Base-by-base conservation (phyloP, 1,140 invertebrate genomes). In the Micrasema minimum region DNA sequence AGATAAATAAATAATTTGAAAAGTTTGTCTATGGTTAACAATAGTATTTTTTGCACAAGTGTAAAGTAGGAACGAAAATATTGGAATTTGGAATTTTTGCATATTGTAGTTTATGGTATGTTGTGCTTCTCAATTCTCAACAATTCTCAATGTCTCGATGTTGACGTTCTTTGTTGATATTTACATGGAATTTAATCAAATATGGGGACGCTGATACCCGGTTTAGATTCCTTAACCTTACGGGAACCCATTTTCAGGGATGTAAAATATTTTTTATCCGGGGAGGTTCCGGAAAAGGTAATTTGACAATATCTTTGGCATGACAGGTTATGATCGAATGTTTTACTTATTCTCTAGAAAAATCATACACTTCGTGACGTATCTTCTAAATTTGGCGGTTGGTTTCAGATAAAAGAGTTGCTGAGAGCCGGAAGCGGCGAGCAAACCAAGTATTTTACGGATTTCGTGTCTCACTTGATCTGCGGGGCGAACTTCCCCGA, bases 391-490 rank as follows among this genome's bases (percentile, higher is more conserved):
- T 26, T 50, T 38, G 3, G 11, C 5, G 4, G 11, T 10, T 55
- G 11, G 37, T 88, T 86, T 68, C 80, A 96, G 93, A 88, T 95
- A 76, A 82, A 91, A 77, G 87, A 88, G 77, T 82, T 95, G 72
- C 82, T 96, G 69, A 89, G 91, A 82, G 87, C 88, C 79, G 92
- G 93, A 76, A 93, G 94, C 59, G 95, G 91, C n/a, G 92, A 94
- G 79, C 87, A 88, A 74, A 89, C 90, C 67, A 91, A 90, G 77
- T 96, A 96, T 83, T 89, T 96, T 69, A 91, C 91, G 72, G 93
- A 96, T 80, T 93, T 91, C 85, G 92, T 95, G 66, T 96, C 94
- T 37, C 93, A 96, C 86, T 86, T 95, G 75, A 93, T 97, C 79
- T 92, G 92, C 76, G 95, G 95, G 41, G 87, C 88, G 72, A 90